Evolutionary conservation across 2,113 vertebrate species (phyloP).

Genomic region (Sciurus niger): DNA sequence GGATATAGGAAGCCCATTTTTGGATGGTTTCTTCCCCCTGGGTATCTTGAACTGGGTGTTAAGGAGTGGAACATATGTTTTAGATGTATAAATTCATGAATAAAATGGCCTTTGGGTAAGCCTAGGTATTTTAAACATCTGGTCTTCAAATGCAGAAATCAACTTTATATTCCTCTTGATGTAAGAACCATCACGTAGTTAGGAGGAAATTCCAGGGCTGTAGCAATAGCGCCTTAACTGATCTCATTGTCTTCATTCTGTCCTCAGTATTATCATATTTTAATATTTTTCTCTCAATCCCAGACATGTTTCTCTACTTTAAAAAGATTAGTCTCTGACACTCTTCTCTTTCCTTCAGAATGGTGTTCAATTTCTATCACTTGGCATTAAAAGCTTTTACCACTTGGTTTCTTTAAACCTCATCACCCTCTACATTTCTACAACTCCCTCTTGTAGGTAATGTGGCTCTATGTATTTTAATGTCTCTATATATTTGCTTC

Average conservation of each 20-base stretch:
- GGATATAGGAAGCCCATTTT: conserved; percentile 77
- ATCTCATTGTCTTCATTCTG: conserved; percentile 63
- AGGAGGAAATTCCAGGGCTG: conserved; percentile 29
- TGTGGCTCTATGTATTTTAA: not conserved
- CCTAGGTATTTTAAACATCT: conserved; percentile 86
- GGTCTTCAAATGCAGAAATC: conserved; percentile 82
- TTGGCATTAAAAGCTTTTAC: not conserved
- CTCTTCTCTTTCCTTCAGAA: not conserved
- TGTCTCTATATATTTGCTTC: not conserved
- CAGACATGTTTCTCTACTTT: conserved; percentile 52
- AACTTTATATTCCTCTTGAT: conserved; percentile 76
- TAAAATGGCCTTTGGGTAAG: conserved; percentile 86
- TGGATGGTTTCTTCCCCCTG: conserved; percentile 83
- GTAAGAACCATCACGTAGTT: conserved; percentile 69
- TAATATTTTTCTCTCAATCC: conserved; percentile 58
- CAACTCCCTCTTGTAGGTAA: not conserved
- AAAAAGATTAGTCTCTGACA: conserved; percentile 28
- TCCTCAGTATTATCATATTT: conserved; percentile 50
- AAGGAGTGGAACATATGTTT: conserved; percentile 85
- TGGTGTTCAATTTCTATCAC: not conserved
- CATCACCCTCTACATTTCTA: not conserved
- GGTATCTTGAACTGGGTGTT: conserved; percentile 85
- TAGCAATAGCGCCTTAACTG: not conserved
- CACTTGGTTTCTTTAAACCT: not conserved
- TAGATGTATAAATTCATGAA: conserved; percentile 84